Base-by-base conservation (phyloP, 2,113 vertebrate genomes). In the Gymnorhina tibicen region DNA sequence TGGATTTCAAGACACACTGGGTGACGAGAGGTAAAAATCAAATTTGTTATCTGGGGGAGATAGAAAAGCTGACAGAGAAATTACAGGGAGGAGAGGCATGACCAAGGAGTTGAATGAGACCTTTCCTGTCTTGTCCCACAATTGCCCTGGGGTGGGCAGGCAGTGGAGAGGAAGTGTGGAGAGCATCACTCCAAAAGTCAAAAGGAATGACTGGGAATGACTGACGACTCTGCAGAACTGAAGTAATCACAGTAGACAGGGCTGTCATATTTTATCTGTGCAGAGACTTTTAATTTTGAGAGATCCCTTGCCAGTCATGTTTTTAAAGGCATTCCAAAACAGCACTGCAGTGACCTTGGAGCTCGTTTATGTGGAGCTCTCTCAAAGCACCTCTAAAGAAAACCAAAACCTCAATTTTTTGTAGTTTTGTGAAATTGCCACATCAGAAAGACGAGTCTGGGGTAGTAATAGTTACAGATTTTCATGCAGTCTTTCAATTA, bases 211-310 rank as follows among this genome's bases (percentile, higher is more conserved):
- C n/a, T 82, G 37, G 50, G 82, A 78, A 73, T 91, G 80, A 95
- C 81, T 60, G 80, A 81, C 1, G 19, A 64, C 46, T 22, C 66
- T 64, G 60, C 52, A 85, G 72, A 85, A 87, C 37, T 56, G 78
- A 93, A 90, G 64, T 92, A 94, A 95, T 96, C 84, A 85, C 66
- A 80, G 32, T 2, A 73, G 92, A 93, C 91, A 96, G 67, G 41
- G 58, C 77, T 96, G 83, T 96, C 95, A 86, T 92, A 79, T 83
- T 96, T 89, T 87, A 93, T 95, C 80, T 77, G 37, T 60, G 59
- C 49, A 92, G 20, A 86, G 66, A n/a, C 21, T 87, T 92, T 73
- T 69, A 85, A 89, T 93, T 95, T 87, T 58, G 39, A 67, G 86
- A 53, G 67, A 80, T 73, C 91, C 74, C 53, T 88, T 91, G 85